phyloP scores from a whole-genome alignment of 1,140 invertebrate genomes.

The Nasonia vitripennis region DNA sequence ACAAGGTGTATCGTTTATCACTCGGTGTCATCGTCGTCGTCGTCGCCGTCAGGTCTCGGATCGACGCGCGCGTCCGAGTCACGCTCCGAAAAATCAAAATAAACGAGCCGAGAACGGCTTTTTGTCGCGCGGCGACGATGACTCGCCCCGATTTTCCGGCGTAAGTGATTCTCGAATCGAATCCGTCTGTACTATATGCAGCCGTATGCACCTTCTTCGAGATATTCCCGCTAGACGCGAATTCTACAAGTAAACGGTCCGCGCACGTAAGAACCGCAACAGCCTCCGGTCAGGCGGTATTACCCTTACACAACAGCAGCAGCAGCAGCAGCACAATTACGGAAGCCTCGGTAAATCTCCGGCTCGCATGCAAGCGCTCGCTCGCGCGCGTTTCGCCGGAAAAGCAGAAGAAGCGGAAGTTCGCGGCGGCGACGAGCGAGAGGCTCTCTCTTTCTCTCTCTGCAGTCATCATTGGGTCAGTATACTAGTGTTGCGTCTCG shows the following conservation, averaged over 20 bases:
- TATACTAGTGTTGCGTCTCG: constrained; percentile 59
- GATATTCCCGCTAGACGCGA: background rate
- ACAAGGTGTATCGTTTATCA: constrained; percentile 46
- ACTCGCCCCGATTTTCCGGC: background rate
- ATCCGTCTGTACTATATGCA: background rate
- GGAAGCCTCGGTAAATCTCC: background rate
- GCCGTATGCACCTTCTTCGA: no score
- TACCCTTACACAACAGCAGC: background rate
- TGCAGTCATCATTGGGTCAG: constrained; percentile 66
- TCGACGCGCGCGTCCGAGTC: constrained; percentile 63
- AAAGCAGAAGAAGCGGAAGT: background rate
- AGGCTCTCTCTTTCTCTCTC: background rate
- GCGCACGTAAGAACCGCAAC: background rate
- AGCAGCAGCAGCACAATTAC: background rate
- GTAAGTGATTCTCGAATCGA: background rate
- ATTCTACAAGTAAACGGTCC: constrained; percentile 7
- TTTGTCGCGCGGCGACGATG: background rate
- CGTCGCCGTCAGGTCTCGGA: constrained; percentile 53
- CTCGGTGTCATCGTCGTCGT: constrained; percentile 42
- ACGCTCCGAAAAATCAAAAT: constrained; percentile 58
- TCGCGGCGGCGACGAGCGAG: background rate
- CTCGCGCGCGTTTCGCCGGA: background rate
- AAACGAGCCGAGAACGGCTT: background rate
- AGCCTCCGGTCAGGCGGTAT: background rate
- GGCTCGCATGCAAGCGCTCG: background rate